phyloP scores from a whole-genome alignment of 2,888 invertebrate genomes.

The Brachynemurus nebulosus region DNA sequence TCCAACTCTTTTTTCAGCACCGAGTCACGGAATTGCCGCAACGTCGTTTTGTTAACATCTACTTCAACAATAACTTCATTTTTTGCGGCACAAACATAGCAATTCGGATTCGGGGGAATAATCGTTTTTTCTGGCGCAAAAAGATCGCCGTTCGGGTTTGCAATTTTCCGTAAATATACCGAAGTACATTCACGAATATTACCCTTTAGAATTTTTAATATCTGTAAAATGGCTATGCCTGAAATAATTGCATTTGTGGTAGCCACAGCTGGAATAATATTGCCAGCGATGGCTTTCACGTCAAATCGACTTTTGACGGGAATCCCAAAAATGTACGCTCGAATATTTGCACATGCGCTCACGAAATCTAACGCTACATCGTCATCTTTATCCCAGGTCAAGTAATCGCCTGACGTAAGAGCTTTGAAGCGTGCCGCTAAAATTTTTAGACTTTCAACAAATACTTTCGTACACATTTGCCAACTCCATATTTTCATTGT shows the following conservation, averaged over 20 bases:
- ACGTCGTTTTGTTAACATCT: slow-evolving; percentile 65
- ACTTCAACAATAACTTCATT: slow-evolving; percentile 71
- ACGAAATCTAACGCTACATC: slow-evolving; percentile 91
- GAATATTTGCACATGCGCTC: slow-evolving; percentile 84
- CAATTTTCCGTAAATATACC: slow-evolving; percentile 60
- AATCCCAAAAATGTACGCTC: slow-evolving; percentile 84
- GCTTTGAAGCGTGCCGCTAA: slow-evolving; percentile 45
- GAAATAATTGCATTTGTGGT: slow-evolving; percentile 98
- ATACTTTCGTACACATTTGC: slow-evolving; percentile 39
- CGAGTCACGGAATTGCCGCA: slow-evolving; percentile 74
- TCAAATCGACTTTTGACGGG: slow-evolving; percentile 77
- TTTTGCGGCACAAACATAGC: slow-evolving; percentile 89
- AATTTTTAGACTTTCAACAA: slow-evolving; percentile 48
- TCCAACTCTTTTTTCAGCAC: slow-evolving; percentile 74
- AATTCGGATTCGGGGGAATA: slow-evolving; percentile 78
- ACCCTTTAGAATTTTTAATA: slow-evolving; percentile 58
- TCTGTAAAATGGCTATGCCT: slow-evolving; percentile 85
- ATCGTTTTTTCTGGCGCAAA: slow-evolving; percentile 60
- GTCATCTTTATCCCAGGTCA: slow-evolving; percentile 98
- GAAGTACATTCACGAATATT: slow-evolving; percentile 55
- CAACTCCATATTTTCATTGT: slow-evolving; percentile 31
- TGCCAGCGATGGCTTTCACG: slow-evolving; percentile 99
- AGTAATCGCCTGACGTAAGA: slow-evolving; percentile 44
- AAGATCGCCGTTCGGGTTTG: slow-evolving; percentile 57
- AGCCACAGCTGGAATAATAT: slow-evolving; percentile 98